Evolutionary conservation across 2,888 invertebrate species (phyloP).

Genomic region (Agonum fuliginosum): DNA sequence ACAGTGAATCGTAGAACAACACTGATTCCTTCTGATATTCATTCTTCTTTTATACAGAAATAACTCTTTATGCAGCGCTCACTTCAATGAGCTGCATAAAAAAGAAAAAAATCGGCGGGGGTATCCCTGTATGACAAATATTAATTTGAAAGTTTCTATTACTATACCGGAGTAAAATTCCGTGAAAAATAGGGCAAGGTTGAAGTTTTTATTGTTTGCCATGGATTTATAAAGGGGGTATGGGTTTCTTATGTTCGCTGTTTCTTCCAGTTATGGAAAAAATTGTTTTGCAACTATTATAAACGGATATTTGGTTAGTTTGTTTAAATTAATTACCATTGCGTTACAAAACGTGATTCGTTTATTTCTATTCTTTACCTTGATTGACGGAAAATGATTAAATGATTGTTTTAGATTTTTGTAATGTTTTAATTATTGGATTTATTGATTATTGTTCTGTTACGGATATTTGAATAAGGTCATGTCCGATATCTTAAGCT

Average conservation of each 20-base stretch:
- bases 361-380: constrained; percentile 37
- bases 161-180: constrained; percentile 36
- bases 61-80: constrained; percentile 29
- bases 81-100: neutral
- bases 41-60: constrained; percentile 41
- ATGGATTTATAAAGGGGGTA: constrained; percentile 12
- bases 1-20: constrained; percentile 1
- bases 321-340: constrained; percentile 20
- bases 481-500: too few relatives aligned
- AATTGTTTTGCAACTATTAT: constrained; percentile 28
- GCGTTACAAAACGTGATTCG: constrained; percentile 36
- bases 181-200: constrained; percentile 51
- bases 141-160: constrained; percentile 52
- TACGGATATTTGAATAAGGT: too few relatives aligned
- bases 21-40: constrained; percentile 31
- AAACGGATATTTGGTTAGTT: constrained; percentile 41
- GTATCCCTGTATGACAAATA: constrained; percentile 33
- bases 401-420: neutral
- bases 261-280: constrained; percentile 31
- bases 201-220: constrained; percentile 15
- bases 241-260: constrained; percentile 17
- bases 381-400: constrained; percentile 10
- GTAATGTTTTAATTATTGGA: neutral
- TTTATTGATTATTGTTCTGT: too few relatives aligned
- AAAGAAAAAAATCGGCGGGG: constrained; percentile 44